Percentiles rank a stretch among this genome's conserved stretches.
Evolutionary conservation across 1,140 invertebrate species (phyloP).

Genomic region (Liolophura sinensis): DNA sequence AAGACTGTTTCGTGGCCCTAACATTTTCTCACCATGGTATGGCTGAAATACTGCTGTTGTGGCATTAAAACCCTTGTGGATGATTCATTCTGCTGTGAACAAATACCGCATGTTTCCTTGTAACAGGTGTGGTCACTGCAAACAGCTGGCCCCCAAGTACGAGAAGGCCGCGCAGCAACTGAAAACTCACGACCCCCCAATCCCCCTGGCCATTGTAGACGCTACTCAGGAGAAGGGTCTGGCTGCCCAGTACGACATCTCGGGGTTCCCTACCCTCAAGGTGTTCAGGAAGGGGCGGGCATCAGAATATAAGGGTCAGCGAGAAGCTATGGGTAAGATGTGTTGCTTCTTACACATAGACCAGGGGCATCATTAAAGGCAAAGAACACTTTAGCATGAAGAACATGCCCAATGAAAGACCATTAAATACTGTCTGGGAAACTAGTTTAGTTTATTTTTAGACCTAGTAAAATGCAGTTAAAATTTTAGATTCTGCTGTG

Average conservation of each 20-base stretch:
- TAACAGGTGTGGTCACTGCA: constrained; percentile 86
- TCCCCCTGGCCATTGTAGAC: constrained; percentile 79
- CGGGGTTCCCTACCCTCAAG: constrained; percentile 95
- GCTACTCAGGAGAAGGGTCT: constrained; percentile 75
- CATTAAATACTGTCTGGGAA: no score
- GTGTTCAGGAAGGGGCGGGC: constrained; percentile 89
- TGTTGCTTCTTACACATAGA: no score
- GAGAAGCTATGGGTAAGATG: constrained; percentile 57
- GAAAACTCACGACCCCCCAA: constrained; percentile 82
- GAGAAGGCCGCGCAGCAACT: constrained; percentile 88
- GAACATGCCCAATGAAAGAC: no score
- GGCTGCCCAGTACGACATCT: constrained; percentile 86
- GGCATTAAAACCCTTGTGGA: no score
- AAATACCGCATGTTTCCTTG: background rate
- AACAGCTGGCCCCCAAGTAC: constrained; percentile 93
- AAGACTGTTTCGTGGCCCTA: no score
- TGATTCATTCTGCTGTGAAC: background rate
- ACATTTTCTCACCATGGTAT: no score
- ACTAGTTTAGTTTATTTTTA: no score
- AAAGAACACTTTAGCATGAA: no score
- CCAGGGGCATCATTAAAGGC: no score
- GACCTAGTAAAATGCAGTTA: no score
- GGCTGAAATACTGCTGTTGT: no score
- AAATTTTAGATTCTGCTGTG: no score
- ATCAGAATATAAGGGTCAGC: constrained; percentile 91